Evolutionary conservation across 2,888 invertebrate genomes (phyloP).

Genomic region (Cepaea hortensis): DNA sequence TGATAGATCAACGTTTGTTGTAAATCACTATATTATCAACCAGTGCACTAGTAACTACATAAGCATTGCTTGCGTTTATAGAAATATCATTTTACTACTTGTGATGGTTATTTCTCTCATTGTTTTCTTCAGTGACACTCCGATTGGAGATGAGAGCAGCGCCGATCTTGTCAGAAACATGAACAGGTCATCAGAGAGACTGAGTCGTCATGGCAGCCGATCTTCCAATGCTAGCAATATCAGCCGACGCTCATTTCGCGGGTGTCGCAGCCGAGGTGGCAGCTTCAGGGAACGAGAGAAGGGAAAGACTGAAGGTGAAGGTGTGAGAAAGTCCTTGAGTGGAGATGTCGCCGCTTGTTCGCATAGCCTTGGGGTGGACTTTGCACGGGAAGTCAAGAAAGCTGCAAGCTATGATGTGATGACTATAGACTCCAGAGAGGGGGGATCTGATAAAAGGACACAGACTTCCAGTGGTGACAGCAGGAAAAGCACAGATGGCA

Average conservation of each 20-base stretch:
- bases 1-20: neutral
- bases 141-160: constrained; percentile 93
- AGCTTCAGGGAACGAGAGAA: constrained; percentile 42
- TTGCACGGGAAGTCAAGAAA: constrained; percentile 39
- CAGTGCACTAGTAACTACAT: neutral
- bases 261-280: constrained; percentile 40
- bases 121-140: constrained; percentile 84
- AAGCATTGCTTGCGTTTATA: neutral
- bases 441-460: neutral
- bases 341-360: constrained; percentile 37
- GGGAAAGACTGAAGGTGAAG: constrained; percentile 31
- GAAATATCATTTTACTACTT: too few species aligned
- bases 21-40: neutral
- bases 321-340: constrained; percentile 43
- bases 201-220: constrained; percentile 46
- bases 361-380: constrained; percentile 32
- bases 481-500: neutral
- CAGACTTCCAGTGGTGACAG: neutral
- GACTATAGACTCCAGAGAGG: neutral
- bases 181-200: constrained; percentile 50
- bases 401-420: constrained; percentile 43
- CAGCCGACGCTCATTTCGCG: constrained; percentile 38
- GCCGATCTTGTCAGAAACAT: constrained; percentile 76
- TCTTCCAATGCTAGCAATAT: constrained; percentile 49
- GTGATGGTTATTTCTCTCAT: neutral